Evolutionary conservation across 1,140 invertebrate genomes (phyloP).

Genomic region (Epicauta chinensis): DNA sequence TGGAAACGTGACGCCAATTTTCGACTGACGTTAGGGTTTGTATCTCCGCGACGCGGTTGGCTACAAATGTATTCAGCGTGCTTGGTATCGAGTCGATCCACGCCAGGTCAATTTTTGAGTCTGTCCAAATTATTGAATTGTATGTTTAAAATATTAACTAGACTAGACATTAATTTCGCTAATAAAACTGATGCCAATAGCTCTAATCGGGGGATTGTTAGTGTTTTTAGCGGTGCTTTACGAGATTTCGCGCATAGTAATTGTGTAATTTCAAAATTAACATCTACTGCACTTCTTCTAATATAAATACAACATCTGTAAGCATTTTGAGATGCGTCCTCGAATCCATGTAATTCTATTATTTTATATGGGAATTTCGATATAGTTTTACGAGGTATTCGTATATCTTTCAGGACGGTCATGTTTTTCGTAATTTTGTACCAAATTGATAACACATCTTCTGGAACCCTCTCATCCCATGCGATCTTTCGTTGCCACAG

Average conservation of each 20-base stretch:
- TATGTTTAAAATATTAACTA: background rate
- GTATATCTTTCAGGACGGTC: too few relatives aligned
- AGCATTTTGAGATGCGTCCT: slow-evolving; percentile 38
- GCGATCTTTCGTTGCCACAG: slow-evolving; percentile 27
- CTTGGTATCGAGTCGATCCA: slow-evolving; percentile 36
- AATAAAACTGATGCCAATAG: slow-evolving; percentile 36
- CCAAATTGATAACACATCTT: slow-evolving; percentile 1
- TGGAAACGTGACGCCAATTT: slow-evolving; percentile 17
- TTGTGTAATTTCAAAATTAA: background rate
- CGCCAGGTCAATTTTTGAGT: slow-evolving; percentile 39
- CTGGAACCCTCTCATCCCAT: slow-evolving; percentile 34
- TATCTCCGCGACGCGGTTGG: slow-evolving; percentile 39
- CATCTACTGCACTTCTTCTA: too few relatives aligned
- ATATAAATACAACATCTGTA: slow-evolving; percentile 34
- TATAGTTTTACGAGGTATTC: too few relatives aligned
- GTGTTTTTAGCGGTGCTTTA: slow-evolving; percentile 31
- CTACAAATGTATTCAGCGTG: slow-evolving; percentile 39
- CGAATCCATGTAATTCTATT: slow-evolving; percentile 39
- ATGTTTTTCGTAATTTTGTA: too few relatives aligned
- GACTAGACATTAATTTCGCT: background rate
- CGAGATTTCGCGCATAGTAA: slow-evolving; percentile 33
- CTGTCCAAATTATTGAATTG: slow-evolving; percentile 24
- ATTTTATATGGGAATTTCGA: too few relatives aligned
- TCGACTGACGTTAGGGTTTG: slow-evolving; percentile 21
- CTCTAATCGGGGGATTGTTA: slow-evolving; percentile 35